A percentile compares a stretch with the other conserved stretches of the same genome.
These are phyloP conservation scores for Caenorhabditis becei DNA, from an alignment of 2,888 invertebrate genomes.

Conservation along the genomic window DNA sequence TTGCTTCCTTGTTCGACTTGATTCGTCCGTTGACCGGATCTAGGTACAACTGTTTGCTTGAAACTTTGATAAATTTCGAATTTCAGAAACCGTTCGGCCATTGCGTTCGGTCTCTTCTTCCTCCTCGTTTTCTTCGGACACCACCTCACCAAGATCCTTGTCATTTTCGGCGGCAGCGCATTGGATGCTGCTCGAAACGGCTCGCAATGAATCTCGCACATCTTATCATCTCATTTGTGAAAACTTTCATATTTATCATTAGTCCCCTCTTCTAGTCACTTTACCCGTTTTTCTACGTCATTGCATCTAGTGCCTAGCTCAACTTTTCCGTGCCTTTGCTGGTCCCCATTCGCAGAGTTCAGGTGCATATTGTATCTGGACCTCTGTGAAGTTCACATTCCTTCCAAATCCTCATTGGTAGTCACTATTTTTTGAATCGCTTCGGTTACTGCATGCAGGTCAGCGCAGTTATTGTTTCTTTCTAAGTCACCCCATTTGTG, in stretches of 20 bases:
- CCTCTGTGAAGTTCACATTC: constrained; percentile 28
- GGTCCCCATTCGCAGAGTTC: constrained; percentile 15
- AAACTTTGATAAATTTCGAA: background rate
- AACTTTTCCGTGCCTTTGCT: constrained; percentile 22
- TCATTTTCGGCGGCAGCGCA: constrained; percentile 12
- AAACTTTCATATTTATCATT: background rate
- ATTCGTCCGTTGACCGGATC: constrained; percentile 77
- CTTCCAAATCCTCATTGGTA: constrained; percentile 17
- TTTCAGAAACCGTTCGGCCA: constrained; percentile 58
- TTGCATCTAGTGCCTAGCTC: constrained; percentile 26
- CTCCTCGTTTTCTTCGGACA: constrained; percentile 48
- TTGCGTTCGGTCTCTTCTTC: constrained; percentile 33
- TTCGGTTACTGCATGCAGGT: constrained; percentile 53
- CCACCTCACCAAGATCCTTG: constrained; percentile 37
- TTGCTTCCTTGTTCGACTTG: constrained; percentile 77
- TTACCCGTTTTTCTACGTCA: constrained; percentile 27
- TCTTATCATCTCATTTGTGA: constrained; percentile 48
- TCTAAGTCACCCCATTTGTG: constrained; percentile 21
- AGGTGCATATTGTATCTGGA: constrained; percentile 42
- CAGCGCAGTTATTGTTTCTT: constrained; percentile 14
- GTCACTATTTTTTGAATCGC: constrained; percentile 24
- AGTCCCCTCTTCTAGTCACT: constrained; percentile 25
- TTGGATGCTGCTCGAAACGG: constrained; percentile 7
- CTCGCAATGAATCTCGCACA: constrained; percentile 2
- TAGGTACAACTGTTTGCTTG: constrained; percentile 54